Base-by-base conservation (phyloP, 2,797 vertebrate genomes). In the Perodicticus potto region DNA sequence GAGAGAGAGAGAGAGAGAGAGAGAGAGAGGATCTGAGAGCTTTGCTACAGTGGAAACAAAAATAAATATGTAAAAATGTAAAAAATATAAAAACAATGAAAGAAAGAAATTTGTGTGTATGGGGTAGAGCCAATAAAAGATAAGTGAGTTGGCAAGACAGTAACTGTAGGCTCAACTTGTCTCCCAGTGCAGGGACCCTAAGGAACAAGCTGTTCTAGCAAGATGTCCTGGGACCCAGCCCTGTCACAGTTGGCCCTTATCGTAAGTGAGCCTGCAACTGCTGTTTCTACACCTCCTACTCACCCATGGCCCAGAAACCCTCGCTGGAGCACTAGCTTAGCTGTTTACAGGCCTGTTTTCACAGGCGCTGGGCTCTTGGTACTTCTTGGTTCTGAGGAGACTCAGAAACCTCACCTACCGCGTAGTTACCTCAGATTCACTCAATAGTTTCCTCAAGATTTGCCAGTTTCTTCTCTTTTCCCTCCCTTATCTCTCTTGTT, bases 181-280 rank as follows among this genome's bases (percentile, higher is more conserved):
- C 49, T 95, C 19, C 63, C 70, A 77, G 85, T 20, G 74, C 40
- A 70, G 32, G 65, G 82, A 72, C 40, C 69, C 83, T 59, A 78
- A 59, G 67, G 70, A 91, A 89, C 89, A 94, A 86, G 32, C 80
- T 94, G 40, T 94, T 94, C 65, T 69, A 91, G 10, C 70, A 91
- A 78, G 59, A 67, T 55, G 84, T 73, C 65, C 65, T 43, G 61
- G 76, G 83, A 72, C 40, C 57, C 4, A 12, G 67, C 63, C 20
- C 12, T 11, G 0, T 57, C 63, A 89, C 34, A 65, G 40, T 12
- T 53, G 45, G 89, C 22, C 59, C 67, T 89, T 10, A 1, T 45
- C 12, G 16, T 53, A 67, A 74, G 40, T 10, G 40, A 22, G 65
- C 7, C 55, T 77, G 40, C 10, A 43, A 37, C 40, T 53, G 20